Conservation (phyloP, 2,797 vertebrate genomes). For the Sebastes cheni region DNA sequence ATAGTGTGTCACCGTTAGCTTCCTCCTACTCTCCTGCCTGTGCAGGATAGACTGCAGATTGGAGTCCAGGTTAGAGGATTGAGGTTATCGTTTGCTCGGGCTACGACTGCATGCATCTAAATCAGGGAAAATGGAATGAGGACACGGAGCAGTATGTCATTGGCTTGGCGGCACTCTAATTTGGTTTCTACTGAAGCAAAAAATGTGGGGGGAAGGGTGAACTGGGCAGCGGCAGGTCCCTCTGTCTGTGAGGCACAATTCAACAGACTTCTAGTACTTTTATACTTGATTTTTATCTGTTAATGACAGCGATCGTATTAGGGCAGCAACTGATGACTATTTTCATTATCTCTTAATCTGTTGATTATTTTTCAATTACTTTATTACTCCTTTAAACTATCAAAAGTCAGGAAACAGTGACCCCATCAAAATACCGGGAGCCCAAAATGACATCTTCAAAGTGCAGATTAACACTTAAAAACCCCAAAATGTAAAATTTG, state of each 20-base stretch:
- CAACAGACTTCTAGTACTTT: not conserved
- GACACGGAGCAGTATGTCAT: slow-evolving; percentile 51
- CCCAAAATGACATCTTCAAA: not conserved
- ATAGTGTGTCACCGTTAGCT: not conserved
- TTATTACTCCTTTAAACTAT: not conserved
- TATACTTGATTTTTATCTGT: not conserved
- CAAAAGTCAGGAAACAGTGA: not conserved
- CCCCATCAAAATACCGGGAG: not conserved
- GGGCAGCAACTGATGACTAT: not conserved
- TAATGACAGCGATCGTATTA: too few relatives aligned
- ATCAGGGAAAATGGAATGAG: slow-evolving; percentile 55
- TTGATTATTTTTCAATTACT: not conserved
- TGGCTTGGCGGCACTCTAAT: slow-evolving; percentile 55
- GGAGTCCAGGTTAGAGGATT: slow-evolving; percentile 33
- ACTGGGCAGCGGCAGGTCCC: slow-evolving; percentile 29
- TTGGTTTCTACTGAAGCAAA: slow-evolving; percentile 53
- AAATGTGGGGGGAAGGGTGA: slow-evolving; percentile 61
- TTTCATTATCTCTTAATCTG: not conserved
- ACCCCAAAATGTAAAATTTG: not conserved
- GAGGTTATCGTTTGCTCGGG: slow-evolving; percentile 32
- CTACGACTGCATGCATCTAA: slow-evolving; percentile 9
- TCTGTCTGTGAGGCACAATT: slow-evolving; percentile 25
- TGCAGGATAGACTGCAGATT: slow-evolving; percentile 1
- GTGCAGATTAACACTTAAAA: too few relatives aligned
- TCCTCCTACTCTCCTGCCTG: slow-evolving; percentile 14